Conservation (phyloP, 1,140 invertebrate genomes). For the Drosophila jambulina region DNA sequence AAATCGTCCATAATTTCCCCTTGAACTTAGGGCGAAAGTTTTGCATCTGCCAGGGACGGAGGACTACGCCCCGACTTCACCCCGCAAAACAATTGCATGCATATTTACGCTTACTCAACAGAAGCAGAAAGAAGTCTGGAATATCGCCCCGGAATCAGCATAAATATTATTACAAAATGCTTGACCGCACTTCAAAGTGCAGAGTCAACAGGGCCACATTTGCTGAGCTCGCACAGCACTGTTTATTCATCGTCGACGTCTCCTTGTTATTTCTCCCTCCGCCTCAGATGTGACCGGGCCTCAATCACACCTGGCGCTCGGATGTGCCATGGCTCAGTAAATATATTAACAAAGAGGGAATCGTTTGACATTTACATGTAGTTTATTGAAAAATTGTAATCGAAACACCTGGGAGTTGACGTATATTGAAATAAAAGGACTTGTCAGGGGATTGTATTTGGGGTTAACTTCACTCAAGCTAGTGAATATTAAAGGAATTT, state of each 20-base stretch:
- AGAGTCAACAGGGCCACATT: slow-evolving; percentile 61
- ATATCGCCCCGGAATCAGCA: slow-evolving; percentile 32
- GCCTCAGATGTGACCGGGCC: slow-evolving; percentile 24
- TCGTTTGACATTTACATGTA: slow-evolving; percentile 66
- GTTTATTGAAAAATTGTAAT: slow-evolving; percentile 45
- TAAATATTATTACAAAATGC: slow-evolving; percentile 67
- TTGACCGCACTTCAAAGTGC: slow-evolving; percentile 72
- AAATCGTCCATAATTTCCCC: slow-evolving; percentile 31
- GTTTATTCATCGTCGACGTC: slow-evolving; percentile 40
- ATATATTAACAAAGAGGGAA: slow-evolving; percentile 15
- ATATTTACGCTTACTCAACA: slow-evolving; percentile 37
- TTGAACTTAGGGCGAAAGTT: slow-evolving; percentile 9
- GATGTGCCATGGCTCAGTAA: slow-evolving; percentile 1
- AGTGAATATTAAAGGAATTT: background rate
- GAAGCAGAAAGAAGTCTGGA: slow-evolving; percentile 28
- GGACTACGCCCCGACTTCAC: background rate
- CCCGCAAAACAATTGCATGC: background rate
- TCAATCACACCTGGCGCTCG: slow-evolving; percentile 65
- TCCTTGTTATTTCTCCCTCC: slow-evolving; percentile 31
- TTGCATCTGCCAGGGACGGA: slow-evolving; percentile 15
- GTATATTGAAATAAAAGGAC: slow-evolving; percentile 48
- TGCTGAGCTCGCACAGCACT: slow-evolving; percentile 58
- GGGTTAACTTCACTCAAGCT: background rate
- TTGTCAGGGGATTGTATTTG: background rate
- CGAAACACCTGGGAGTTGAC: slow-evolving; percentile 35